phyloP scores from a whole-genome alignment of 1,140 invertebrate species.

The Wasmannia auropunctata region DNA sequence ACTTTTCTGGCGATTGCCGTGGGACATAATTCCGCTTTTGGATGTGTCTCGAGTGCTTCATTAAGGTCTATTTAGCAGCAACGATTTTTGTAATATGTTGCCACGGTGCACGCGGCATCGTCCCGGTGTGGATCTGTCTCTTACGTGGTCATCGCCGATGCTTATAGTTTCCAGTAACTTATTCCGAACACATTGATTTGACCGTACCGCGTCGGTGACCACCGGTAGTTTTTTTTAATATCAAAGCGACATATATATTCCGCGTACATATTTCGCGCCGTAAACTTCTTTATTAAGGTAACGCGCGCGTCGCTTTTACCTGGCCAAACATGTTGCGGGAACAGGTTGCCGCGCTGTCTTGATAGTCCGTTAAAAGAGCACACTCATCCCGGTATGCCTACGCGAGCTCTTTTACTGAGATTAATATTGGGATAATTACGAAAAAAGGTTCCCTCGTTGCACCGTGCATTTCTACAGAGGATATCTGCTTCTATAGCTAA shows the following conservation, averaged over 20 bases:
- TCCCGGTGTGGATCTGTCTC: not conserved
- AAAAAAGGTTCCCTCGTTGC: conserved; percentile 22
- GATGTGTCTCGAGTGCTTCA: conserved; percentile 36
- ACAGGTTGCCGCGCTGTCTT: conserved; percentile 51
- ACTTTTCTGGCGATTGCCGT: conserved; percentile 23
- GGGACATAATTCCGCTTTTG: conserved; percentile 32
- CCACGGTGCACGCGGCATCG: not conserved
- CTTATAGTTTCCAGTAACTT: not conserved
- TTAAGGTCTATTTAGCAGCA: conserved; percentile 27
- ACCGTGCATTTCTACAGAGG: not conserved
- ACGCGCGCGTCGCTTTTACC: conserved; percentile 5
- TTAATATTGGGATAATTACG: conserved; percentile 60
- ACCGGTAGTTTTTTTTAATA: not conserved
- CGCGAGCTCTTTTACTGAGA: conserved; percentile 17
- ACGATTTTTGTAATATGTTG: conserved; percentile 14
- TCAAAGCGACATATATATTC: conserved; percentile 20
- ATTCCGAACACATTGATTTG: conserved; percentile 10
- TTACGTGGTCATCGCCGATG: not conserved
- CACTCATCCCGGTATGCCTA: conserved; percentile 8
- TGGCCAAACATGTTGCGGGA: conserved; percentile 20
- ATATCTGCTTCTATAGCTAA: conserved; percentile 43
- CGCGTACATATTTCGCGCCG: not conserved
- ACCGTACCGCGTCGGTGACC: not conserved
- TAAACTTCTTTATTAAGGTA: conserved; percentile 54
- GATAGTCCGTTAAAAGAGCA: conserved; percentile 11